Base-by-base conservation (phyloP, 2,888 invertebrate genomes). In the Pterostichus madidus region DNA sequence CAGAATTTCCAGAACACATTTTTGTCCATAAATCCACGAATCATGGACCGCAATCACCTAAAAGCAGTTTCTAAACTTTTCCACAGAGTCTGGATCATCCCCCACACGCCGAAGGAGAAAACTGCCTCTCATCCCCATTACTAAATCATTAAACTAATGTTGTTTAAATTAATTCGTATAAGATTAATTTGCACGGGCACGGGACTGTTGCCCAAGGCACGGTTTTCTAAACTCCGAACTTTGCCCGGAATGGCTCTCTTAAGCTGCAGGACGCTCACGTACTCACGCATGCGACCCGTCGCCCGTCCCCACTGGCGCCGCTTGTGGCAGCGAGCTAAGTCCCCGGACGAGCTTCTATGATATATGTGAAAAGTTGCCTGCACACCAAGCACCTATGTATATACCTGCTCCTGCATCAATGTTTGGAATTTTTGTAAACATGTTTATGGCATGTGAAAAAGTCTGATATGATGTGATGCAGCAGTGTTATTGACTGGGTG, bases 91-190 rank as follows among this genome's bases (percentile, higher is more conserved):
- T 53, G 56, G 39, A 17, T 64, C 35, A 64, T 64, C 52, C 5
- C 61, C 78, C 39, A 7, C 44, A 49, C 3, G 61, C 13, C 44
- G 15, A 46, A 61, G 46, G 31, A 78, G 59, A 7, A 46, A 53
- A 10, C 32, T 24, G 35, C 15, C 7, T 31, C 52, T 77, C 24
- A 32, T 24, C 71, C 32, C 75, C 61, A 82, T 82, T 82, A 82
- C 82, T 82, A 82, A 76, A 82, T 82, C 82, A 76, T 82, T 82
- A 75, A 82, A 76, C 75, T 76, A 82, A 82, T 76, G 82, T 76
- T 82, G 82, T 82, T 75, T 82, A 82, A 82, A 82, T 82, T 75
- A 82, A 82, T 82, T 75, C 61, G 82, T 61, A 73, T 73, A 61
- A 82, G 82, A 75, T 82, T 82, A 82, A 82, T 80, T 80, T 56